Evolutionary conservation across 1,140 invertebrate species (phyloP), one percentile per base, ranked within the genome.

Genomic region (Mylabris phalerata): DNA sequence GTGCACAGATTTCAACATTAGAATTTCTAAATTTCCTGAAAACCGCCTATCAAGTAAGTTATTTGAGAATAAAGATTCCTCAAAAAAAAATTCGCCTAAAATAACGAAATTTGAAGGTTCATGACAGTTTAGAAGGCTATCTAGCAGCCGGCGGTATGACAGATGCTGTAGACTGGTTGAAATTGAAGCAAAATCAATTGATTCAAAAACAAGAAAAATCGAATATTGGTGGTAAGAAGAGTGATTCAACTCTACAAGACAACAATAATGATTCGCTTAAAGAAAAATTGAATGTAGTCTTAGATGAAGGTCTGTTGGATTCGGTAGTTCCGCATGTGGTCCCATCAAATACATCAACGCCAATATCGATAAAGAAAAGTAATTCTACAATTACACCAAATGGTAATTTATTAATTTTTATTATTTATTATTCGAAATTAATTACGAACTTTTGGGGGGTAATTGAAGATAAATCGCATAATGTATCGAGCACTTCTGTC

Each of bases 251-350:
- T 64, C 7, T 61, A 60, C 2, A 55, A 68, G 10, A 50, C 54
- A 46, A 39, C 42, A 32, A 48, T 42, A 51, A 24, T 46, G 61
- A 68, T 26, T 11, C 58, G 10, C 43, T 75, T 11, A 72, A 79
- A 63, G 72, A 69, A 48, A 81, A 79, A 69, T 67, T 82, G 27
- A 80, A 80, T 55, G 77, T 85, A 76, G 80, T 89, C 4, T 78
- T 89, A 50, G 85, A 87, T 47, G 87, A 90, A 75, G 88, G 88
- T 24, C 79, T 90, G 55, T 72, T 90, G 19, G 88, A 90, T 72
- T 89, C 88, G 0, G 83, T 90, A 55, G 68, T 90, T 7, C 85
- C 87, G 26, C 40, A 47, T 25, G 24, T 51, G 24, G 24, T 48
- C 5, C 49, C 54, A 9, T 26, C 48, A 41, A 49, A 55, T 7